These are phyloP conservation scores for Bellardia pandia DNA, from an alignment of 2,888 invertebrate species.

Conservation along the genomic window DNA sequence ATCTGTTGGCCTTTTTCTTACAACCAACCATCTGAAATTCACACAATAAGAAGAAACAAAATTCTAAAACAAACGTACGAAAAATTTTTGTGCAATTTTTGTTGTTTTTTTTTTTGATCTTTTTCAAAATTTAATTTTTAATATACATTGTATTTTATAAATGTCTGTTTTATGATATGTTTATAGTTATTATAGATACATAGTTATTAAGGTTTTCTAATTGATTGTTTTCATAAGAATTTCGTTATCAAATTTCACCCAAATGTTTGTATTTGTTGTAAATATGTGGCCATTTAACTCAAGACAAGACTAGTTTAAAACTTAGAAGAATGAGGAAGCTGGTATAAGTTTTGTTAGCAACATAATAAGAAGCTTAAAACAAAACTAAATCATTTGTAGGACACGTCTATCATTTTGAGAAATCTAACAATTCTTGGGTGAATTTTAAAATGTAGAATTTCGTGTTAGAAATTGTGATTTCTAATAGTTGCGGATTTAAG, in stretches of 20 bases:
- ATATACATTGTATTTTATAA: slow-evolving; percentile 13
- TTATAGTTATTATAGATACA: slow-evolving; percentile 6
- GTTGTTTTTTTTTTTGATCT: neutral
- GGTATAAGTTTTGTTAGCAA: neutral
- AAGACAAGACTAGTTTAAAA: slow-evolving; percentile 5
- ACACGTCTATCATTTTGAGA: slow-evolving; percentile 5
- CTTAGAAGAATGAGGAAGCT: neutral
- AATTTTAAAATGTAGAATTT: neutral
- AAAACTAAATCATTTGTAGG: slow-evolving; percentile 14
- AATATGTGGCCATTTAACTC: neutral
- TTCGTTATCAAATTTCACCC: slow-evolving; percentile 16
- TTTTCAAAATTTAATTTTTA: slow-evolving; percentile 18
- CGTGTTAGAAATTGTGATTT: neutral
- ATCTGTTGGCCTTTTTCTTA: slow-evolving; percentile 40
- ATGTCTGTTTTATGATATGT: slow-evolving; percentile 5
- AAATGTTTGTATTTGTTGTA: neutral
- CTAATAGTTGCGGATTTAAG: too few relatives aligned
- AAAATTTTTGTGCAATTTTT: slow-evolving; percentile 35
- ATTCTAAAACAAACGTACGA: neutral
- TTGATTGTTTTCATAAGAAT: slow-evolving; percentile 21
- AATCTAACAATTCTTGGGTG: neutral
- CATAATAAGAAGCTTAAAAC: neutral
- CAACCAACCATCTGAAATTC: neutral
- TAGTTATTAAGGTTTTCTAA: slow-evolving; percentile 11
- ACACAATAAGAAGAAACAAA: neutral